Evolutionary conservation across 1,140 invertebrate genomes (phyloP).

Genomic region (Neuroterus valhalla): DNA sequence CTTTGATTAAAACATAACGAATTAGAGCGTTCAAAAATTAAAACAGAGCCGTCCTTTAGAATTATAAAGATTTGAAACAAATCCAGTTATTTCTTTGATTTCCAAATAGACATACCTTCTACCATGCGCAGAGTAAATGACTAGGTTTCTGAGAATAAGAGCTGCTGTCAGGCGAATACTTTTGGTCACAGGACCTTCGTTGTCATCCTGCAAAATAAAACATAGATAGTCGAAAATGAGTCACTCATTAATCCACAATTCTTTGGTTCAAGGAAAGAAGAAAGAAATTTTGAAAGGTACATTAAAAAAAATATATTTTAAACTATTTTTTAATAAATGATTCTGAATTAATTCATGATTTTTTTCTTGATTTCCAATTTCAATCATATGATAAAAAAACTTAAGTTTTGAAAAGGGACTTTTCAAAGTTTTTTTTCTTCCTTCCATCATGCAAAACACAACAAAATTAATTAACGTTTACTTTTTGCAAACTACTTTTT

Average conservation of each 20-base stretch:
- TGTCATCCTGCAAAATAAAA: constrained; percentile 87
- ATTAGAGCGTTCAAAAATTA: no score
- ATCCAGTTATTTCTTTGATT: constrained; percentile 30
- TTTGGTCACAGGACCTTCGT: constrained; percentile 98
- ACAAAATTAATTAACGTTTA: no score
- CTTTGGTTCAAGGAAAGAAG: background rate
- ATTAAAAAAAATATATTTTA: constrained; percentile 33
- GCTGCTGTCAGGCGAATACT: constrained; percentile 97
- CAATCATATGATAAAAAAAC: no score
- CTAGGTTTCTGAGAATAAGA: constrained; percentile 96
- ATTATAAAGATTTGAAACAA: no score
- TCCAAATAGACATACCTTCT: constrained; percentile 82
- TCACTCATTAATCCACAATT: background rate
- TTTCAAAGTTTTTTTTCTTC: no score
- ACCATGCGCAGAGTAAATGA: constrained; percentile 92
- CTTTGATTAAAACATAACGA: no score
- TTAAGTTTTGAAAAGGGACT: no score
- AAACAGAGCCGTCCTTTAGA: no score
- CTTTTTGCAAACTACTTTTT: constrained; percentile 17
- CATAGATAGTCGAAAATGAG: constrained; percentile 41
- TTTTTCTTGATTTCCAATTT: no score
- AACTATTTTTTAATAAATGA: background rate
- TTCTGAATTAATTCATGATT: no score
- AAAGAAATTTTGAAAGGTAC: background rate
- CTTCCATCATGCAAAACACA: no score